Conservation (phyloP, 2,888 invertebrate species). For the Acanthoscelides obtectus region DNA sequence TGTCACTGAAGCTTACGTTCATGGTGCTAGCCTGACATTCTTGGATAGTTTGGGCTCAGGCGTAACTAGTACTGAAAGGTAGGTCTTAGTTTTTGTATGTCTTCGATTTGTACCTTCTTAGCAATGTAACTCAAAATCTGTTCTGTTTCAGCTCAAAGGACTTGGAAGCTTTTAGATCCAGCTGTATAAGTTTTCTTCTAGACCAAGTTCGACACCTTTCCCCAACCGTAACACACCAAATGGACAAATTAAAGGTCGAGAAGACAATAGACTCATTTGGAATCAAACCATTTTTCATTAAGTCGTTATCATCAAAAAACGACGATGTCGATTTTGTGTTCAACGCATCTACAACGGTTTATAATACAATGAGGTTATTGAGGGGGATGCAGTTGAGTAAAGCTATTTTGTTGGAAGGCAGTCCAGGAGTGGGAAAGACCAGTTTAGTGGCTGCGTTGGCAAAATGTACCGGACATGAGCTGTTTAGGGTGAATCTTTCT, state of each 20-base stretch:
- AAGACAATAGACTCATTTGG: conserved; percentile 43
- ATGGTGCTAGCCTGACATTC: conserved; percentile 88
- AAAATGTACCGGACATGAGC: conserved; percentile 72
- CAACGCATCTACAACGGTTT: conserved; percentile 70
- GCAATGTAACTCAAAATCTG: conserved; percentile 4
- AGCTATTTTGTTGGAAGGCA: conserved; percentile 92
- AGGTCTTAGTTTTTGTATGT: conserved; percentile 23
- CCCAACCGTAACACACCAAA: conserved; percentile 8
- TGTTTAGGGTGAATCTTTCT: conserved; percentile 93
- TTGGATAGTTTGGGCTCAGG: conserved; percentile 88
- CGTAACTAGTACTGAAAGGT: conserved; percentile 66
- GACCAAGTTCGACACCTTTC: conserved; percentile 48
- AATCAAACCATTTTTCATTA: conserved; percentile 72
- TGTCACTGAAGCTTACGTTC: conserved; percentile 68
- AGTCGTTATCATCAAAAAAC: conserved; percentile 46
- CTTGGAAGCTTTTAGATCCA: conserved; percentile 44
- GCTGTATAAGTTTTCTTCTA: conserved; percentile 56
- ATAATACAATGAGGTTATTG: conserved; percentile 79
- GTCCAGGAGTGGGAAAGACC: conserved; percentile 98
- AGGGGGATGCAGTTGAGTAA: conserved; percentile 87
- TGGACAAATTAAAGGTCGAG: neutral
- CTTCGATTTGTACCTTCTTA: neutral
- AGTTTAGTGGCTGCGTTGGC: conserved; percentile 90
- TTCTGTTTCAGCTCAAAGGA: conserved; percentile 16
- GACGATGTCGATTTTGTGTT: conserved; percentile 59